Conservation (phyloP, 2,888 invertebrate genomes). For the Capitulum mitella region DNA sequence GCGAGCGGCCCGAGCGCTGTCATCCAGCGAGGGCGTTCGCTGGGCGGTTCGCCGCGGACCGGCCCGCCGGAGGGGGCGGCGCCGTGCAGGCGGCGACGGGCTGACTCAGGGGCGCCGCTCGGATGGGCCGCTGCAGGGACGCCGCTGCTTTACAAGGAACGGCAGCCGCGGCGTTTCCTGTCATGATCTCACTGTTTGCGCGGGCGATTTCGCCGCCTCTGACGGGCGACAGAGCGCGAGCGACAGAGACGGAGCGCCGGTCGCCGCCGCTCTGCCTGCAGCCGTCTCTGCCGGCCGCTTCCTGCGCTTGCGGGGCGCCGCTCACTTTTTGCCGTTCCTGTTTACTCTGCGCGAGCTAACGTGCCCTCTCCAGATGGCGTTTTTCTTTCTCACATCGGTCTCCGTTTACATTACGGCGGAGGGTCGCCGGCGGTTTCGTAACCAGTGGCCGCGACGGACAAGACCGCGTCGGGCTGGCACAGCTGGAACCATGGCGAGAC, state of each 20-base stretch:
- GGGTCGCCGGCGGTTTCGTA: too few relatives aligned
- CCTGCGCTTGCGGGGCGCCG: not conserved
- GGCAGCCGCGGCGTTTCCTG: not conserved
- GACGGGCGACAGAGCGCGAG: not conserved
- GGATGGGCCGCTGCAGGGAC: conserved; percentile 14
- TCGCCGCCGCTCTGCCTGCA: not conserved
- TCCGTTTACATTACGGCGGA: not conserved
- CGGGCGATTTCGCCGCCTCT: not conserved
- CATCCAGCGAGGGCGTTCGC: too few relatives aligned
- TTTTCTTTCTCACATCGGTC: not conserved
- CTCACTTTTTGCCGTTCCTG: not conserved
- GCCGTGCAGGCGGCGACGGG: too few relatives aligned
- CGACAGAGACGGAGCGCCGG: not conserved
- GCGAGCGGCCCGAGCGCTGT: too few relatives aligned
- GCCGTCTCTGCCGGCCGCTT: not conserved
- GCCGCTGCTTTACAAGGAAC: not conserved
- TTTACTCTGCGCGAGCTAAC: not conserved
- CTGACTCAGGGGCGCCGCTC: too few relatives aligned
- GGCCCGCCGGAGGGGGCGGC: too few relatives aligned
- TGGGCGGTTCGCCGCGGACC: too few relatives aligned
- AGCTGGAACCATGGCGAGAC: too few relatives aligned
- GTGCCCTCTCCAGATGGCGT: not conserved
- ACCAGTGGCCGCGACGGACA: too few relatives aligned
- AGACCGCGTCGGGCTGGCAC: too few relatives aligned
- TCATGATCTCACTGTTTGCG: not conserved